A percentile compares a stretch with the other conserved stretches of the same genome.
Conservation (phyloP, 2,888 invertebrate species). For the Drosophila pseudotakahashii region DNA sequence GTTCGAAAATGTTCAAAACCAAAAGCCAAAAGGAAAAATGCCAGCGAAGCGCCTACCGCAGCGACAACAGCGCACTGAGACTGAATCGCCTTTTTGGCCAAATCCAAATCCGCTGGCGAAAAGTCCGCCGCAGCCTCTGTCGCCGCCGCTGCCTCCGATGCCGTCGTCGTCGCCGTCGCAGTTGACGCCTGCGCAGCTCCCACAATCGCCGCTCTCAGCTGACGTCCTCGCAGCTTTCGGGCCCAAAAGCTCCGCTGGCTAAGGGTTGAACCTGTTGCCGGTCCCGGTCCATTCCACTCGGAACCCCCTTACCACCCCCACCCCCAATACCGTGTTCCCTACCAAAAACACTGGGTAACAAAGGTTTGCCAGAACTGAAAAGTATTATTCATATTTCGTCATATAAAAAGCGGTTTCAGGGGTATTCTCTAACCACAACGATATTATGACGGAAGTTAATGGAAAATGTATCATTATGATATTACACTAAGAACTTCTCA, state of each 20-base stretch:
- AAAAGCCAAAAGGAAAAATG: neutral
- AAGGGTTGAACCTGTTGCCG: slow-evolving; percentile 45
- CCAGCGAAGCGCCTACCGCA: slow-evolving; percentile 65
- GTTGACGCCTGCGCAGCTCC: slow-evolving; percentile 37
- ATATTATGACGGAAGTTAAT: no score
- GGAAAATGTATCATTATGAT: no score
- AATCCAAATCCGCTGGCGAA: slow-evolving; percentile 50
- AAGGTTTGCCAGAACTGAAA: no score
- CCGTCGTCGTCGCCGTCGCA: slow-evolving; percentile 5
- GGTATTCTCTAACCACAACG: no score
- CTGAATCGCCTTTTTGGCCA: slow-evolving; percentile 60
- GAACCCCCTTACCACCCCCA: neutral
- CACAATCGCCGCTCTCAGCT: slow-evolving; percentile 16
- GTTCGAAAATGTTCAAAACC: neutral
- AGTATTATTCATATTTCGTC: no score
- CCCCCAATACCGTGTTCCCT: no score
- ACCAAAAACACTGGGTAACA: no score
- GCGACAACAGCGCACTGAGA: slow-evolving; percentile 71
- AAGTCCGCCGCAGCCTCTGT: slow-evolving; percentile 18
- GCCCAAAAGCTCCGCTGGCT: slow-evolving; percentile 17
- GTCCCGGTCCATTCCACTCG: neutral
- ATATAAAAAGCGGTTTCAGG: no score
- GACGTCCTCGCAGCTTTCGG: slow-evolving; percentile 40
- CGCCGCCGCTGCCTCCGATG: slow-evolving; percentile 1
- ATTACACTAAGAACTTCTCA: no score